Evolutionary conservation across 2,888 invertebrate species (phyloP).

Genomic region (Slavum lentiscoides): DNA sequence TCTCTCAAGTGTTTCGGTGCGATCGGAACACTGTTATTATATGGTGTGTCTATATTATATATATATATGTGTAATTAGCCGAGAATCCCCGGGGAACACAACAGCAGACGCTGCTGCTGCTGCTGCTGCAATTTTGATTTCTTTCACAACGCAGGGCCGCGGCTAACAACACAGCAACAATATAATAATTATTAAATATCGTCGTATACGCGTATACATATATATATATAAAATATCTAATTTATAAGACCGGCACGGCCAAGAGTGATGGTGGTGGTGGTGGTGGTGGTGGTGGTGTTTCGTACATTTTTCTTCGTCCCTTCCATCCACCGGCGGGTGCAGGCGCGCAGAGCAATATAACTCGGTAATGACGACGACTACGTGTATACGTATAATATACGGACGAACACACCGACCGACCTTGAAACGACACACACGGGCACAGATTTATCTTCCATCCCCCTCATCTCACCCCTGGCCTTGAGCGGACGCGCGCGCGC

Average conservation of each 20-base stretch:
- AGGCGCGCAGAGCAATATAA: neutral
- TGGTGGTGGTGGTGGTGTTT: slow-evolving; percentile 2
- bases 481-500: neutral
- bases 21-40: slow-evolving; percentile 38
- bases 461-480: neutral
- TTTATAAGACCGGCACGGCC: neutral
- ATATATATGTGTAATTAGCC: slow-evolving; percentile 22
- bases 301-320: slow-evolving; percentile 44
- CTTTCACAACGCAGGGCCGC: too few species aligned
- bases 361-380: slow-evolving; percentile 28
- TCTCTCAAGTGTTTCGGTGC: neutral
- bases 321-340: neutral
- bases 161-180: too few species aligned
- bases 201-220: neutral
- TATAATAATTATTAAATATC: too few species aligned
- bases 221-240: slow-evolving; percentile 18
- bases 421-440: slow-evolving; percentile 37
- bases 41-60: too few species aligned
- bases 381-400: neutral
- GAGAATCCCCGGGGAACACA: neutral
- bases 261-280: neutral
- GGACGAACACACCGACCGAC: slow-evolving; percentile 18
- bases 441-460: slow-evolving; percentile 6
- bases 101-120: too few species aligned
- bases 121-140: too few species aligned